phyloP scores from a whole-genome alignment of 2,888 invertebrate genomes.

The Salpingus planirostris region DNA sequence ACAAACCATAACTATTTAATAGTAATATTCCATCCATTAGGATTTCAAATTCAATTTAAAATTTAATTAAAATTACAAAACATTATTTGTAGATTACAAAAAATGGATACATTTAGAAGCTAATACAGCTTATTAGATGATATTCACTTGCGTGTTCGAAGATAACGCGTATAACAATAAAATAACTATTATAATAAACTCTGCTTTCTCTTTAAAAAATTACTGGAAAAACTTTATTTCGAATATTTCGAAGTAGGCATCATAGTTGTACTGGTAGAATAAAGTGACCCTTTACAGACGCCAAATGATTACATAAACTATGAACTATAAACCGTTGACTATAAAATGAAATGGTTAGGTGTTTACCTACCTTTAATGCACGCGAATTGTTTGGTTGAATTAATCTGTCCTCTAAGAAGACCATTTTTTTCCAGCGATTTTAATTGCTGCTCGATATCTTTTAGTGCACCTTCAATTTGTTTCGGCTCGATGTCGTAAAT shows the following conservation, averaged over 20 bases:
- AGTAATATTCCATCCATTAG: too few relatives aligned
- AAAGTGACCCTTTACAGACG: not conserved
- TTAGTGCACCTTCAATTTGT: slow-evolving; percentile 65
- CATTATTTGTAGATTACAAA: too few relatives aligned
- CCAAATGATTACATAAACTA: not conserved
- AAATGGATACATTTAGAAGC: too few relatives aligned
- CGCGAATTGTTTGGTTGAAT: slow-evolving; percentile 63
- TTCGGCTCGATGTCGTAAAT: slow-evolving; percentile 76
- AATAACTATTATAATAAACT: too few relatives aligned
- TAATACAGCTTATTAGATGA: too few relatives aligned
- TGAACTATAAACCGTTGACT: slow-evolving; percentile 2
- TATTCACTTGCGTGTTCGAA: too few relatives aligned
- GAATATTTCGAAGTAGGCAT: not conserved
- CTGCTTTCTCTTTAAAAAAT: not conserved
- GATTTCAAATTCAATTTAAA: too few relatives aligned
- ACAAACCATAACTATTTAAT: too few relatives aligned
- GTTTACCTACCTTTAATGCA: slow-evolving; percentile 66
- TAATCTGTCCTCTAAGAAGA: slow-evolving; percentile 66
- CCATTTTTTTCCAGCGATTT: slow-evolving; percentile 60
- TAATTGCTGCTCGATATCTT: slow-evolving; percentile 65
- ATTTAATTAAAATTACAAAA: too few relatives aligned
- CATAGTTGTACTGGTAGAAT: not conserved
- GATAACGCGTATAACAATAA: too few relatives aligned
- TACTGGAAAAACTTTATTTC: not conserved
- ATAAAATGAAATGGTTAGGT: too few relatives aligned